Percentiles rank a stretch among this genome's conserved stretches.
phyloP scores from a whole-genome alignment of 2,113 vertebrate genomes.

The Gambusia holbrooki region DNA sequence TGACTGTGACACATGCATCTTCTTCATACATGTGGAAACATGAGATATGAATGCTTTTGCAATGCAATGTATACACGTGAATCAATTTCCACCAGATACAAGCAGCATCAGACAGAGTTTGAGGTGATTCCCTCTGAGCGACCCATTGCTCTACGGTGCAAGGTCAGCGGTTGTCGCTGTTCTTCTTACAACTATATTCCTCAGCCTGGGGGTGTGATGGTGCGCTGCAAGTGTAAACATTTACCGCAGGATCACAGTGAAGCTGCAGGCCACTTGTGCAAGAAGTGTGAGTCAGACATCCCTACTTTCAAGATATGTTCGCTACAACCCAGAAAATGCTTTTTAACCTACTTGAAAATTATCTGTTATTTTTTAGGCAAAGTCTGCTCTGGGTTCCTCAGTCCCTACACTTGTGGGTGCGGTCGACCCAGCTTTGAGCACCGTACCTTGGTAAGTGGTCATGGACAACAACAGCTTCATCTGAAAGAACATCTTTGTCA shows the following conservation, averaged over 20 bases:
- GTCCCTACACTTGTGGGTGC: slow-evolving; percentile 87
- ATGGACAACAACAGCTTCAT: background rate
- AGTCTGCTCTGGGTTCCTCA: slow-evolving; percentile 87
- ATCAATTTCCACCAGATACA: slow-evolving; percentile 80
- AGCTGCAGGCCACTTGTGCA: slow-evolving; percentile 74
- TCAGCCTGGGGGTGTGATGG: slow-evolving; percentile 77
- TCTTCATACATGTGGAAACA: background rate
- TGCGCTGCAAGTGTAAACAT: slow-evolving; percentile 91
- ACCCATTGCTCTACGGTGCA: slow-evolving; percentile 84
- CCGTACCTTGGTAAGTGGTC: slow-evolving; percentile 76
- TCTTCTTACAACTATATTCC: slow-evolving; percentile 82
- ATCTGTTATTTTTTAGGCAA: slow-evolving; percentile 75
- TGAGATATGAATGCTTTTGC: background rate
- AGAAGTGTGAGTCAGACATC: slow-evolving; percentile 82
- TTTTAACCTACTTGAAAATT: background rate
- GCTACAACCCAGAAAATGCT: background rate
- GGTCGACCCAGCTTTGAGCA: slow-evolving; percentile 85
- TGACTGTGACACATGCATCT: background rate
- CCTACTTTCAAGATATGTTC: background rate
- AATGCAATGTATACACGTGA: background rate
- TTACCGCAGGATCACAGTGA: slow-evolving; percentile 84
- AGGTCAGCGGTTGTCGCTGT: slow-evolving; percentile 80
- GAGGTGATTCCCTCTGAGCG: slow-evolving; percentile 81
- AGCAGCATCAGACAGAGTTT: slow-evolving; percentile 90
- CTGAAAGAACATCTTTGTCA: background rate